Evolutionary conservation across 2,888 invertebrate genomes (phyloP), one percentile per base, ranked within the genome.

Genomic region (Corbicula japonica): DNA sequence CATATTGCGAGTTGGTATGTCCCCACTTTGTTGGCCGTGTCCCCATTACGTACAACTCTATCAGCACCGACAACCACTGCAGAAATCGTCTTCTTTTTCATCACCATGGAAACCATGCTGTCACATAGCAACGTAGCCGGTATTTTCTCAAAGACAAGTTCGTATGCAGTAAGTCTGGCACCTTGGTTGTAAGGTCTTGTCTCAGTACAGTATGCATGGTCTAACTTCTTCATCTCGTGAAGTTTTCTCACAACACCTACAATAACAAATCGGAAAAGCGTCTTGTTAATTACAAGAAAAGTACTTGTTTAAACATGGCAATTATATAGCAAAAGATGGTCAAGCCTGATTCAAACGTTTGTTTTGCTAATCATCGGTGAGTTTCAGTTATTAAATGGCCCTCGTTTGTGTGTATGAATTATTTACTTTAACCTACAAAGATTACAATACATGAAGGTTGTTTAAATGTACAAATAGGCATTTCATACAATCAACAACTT

Each of bases 1-100:
- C 97, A 95, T 61, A 99, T 97, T 0, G 99, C 98, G 91, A 99
- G 96, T 95, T 93, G 92, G 86, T 93, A 94, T 4, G 94, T 94
- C 89, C 98, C 99, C 92, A 99, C 98, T 95, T 99, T 99, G 93
- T 99, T 99, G 0, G 99, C 99, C 0, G 99, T 99, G 93, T 99
- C 99, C 0, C 99, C 99, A 94, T 99, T 99, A 1, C 96, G 96
- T 18, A 97, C 98, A 38, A 98, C 98, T 92, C 99, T 95, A 93
- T 99, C 99, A 60, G 99, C 99, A 23, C 99, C 99, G 26, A 99
- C 98, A n/a, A 99, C 96, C 8, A 99, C 97, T 0, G 98, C 98
- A 41, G 96, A 96, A 76, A 99, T 96, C 84, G 96, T 95, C 91
- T 96, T 95, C 18, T 95, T 95, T 86, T 96, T 96, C 97, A 99